Evolutionary conservation across 2,888 invertebrate species (phyloP), one percentile per base, ranked within the genome.

Genomic region (Epinotia ramella): DNA sequence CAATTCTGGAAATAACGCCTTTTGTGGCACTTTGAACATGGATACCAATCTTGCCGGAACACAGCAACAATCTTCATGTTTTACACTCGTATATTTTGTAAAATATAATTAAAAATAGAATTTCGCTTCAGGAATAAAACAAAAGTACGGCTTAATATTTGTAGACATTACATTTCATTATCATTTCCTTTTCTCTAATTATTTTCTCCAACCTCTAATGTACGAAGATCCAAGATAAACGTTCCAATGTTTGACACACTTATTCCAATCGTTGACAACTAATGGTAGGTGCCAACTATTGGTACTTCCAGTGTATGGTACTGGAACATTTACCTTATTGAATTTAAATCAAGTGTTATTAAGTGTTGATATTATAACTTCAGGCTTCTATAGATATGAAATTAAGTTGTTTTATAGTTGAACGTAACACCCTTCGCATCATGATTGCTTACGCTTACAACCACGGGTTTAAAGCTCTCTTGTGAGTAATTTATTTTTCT

Each of bases 361-460:
- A 46, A 60, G 53, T 73, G 53, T 73, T 62, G 49, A 40, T 63
- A 56, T 65, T 73, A 53, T 66, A 33, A 59, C 49, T 67, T 67
- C 44, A 33, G 73, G 66, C 73, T 66, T 66, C 66, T 53, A 60
- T 63, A 63, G 24, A 59, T 66, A 44, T 69, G 24, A 69, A 28
- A 46, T 44, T 60, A 24, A 69, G 44, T 68, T 67, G 28, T 53
- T 53, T 72, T 16, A 16, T 49, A 59, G 65, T 33, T n/a, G 2
- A n/a, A 3, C 46, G 24, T 13, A 64, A 11, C 0, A 46, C 33
- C 64, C 65, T 53, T 65, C 20, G 65, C 69, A n/a, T n/a, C n/a
- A 49, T 69, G 20, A 53, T 73, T 69, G 18, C 69, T 71, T 49
- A 75, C 69, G 75, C 75, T 75, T 67, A 53, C 57, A 40, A 70